Evolutionary conservation across 2,797 vertebrate genomes (phyloP).

Genomic region (Mycteria americana): DNA sequence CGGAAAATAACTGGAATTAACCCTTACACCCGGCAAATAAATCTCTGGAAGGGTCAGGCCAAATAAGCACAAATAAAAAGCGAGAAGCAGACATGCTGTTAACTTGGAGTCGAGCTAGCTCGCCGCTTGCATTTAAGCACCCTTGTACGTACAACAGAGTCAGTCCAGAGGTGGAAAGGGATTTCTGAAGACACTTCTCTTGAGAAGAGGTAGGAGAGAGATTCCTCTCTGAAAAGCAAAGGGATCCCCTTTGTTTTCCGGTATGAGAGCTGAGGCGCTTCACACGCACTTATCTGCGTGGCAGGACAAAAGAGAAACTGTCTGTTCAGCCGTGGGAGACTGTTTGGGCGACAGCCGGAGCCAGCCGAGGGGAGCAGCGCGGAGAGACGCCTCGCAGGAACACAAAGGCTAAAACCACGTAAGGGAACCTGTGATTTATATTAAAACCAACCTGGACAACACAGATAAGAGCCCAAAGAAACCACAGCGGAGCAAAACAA

Average conservation of each 20-base stretch:
- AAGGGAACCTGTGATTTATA: neutral
- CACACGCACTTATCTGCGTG: neutral
- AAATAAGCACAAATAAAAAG: neutral
- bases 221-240: neutral
- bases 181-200: neutral
- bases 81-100: neutral
- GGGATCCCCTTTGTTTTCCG: neutral
- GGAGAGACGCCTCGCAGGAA: neutral
- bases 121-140: neutral
- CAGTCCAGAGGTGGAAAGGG: neutral
- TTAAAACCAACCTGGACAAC: neutral
- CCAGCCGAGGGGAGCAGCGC: neutral
- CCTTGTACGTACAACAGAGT: neutral
- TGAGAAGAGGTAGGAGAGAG: neutral
- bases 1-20: neutral
- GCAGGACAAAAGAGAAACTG: neutral
- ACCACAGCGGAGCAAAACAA: neutral
- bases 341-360: neutral
- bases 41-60: neutral
- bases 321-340: neutral
- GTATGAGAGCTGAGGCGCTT: neutral
- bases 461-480: neutral
- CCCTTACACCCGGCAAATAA: neutral
- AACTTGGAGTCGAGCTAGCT: neutral
- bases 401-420: neutral